phyloP scores from a whole-genome alignment of 1,140 invertebrate genomes.

The Adelges cooleyi region DNA sequence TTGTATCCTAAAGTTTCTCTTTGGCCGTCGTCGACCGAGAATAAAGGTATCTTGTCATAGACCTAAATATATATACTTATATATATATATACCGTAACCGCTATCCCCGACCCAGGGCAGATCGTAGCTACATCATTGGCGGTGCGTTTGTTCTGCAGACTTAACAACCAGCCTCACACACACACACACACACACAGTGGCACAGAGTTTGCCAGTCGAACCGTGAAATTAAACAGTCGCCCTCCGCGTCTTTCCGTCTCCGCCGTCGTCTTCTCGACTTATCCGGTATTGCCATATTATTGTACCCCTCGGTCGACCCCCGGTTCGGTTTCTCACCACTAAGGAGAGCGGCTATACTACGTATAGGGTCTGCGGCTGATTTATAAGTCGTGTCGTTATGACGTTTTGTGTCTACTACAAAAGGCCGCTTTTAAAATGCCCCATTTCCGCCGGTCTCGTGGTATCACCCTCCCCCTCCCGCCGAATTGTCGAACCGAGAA shows the following conservation, averaged over 20 bases:
- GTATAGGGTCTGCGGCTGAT: constrained; percentile 11
- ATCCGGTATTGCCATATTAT: neutral
- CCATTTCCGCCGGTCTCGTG: neutral
- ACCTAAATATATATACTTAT: too few relatives aligned
- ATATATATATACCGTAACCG: too few relatives aligned
- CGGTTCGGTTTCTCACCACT: constrained; percentile 10
- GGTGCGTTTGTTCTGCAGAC: constrained; percentile 2
- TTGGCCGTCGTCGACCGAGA: too few relatives aligned
- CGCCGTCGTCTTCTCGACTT: neutral
- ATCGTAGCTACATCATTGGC: neutral
- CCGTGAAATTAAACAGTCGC: constrained; percentile 27
- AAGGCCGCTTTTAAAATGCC: constrained; percentile 4
- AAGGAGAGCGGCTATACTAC: neutral
- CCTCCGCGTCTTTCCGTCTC: neutral
- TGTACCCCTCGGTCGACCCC: neutral
- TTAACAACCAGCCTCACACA: constrained; percentile 6
- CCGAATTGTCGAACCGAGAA: neutral
- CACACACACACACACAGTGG: neutral
- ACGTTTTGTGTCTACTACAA: too few relatives aligned
- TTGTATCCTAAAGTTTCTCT: too few relatives aligned
- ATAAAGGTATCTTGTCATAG: too few relatives aligned
- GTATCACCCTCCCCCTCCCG: neutral
- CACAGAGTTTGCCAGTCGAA: constrained; percentile 19
- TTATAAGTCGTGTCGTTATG: constrained; percentile 18
- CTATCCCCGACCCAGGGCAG: too few relatives aligned